A percentile compares a stretch with the other conserved stretches of the same genome.
phyloP scores from a whole-genome alignment of 2,797 vertebrate species.

The Chelonia mydas region DNA sequence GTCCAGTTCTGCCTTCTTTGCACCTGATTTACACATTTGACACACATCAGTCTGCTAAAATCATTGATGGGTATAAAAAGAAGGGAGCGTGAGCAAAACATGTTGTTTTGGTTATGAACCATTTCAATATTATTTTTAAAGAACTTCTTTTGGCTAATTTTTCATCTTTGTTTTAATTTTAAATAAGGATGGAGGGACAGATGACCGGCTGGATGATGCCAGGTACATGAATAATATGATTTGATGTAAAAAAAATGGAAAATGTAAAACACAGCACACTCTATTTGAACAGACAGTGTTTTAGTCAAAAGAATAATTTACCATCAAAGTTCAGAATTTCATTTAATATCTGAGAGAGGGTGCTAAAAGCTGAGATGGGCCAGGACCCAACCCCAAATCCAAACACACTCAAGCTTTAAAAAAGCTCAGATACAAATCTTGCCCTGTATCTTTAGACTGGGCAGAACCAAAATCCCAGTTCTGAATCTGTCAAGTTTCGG shows the following conservation, averaged over 20 bases:
- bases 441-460: neutral
- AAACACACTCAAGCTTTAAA: neutral
- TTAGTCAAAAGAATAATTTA: fast-evolving
- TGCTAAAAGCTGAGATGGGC: neutral
- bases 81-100: neutral
- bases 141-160: neutral
- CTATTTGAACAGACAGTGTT: neutral
- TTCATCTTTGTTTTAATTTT: neutral
- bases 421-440: neutral
- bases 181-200: neutral
- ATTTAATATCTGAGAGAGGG: neutral
- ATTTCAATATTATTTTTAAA: neutral
- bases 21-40: fast-evolving
- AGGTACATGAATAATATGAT: neutral
- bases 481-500: neutral
- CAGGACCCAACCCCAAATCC: neutral
- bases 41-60: neutral
- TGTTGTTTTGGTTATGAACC: neutral
- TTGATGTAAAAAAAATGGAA: neutral
- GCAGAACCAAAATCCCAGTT: neutral
- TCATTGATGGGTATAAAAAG: fast-evolving
- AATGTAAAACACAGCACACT: neutral
- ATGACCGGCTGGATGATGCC: neutral
- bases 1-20: neutral
- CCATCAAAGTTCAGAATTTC: neutral